These are phyloP conservation scores for Oceanodroma tethys DNA, from an alignment of 2,113 vertebrate species.

Conservation along the genomic window DNA sequence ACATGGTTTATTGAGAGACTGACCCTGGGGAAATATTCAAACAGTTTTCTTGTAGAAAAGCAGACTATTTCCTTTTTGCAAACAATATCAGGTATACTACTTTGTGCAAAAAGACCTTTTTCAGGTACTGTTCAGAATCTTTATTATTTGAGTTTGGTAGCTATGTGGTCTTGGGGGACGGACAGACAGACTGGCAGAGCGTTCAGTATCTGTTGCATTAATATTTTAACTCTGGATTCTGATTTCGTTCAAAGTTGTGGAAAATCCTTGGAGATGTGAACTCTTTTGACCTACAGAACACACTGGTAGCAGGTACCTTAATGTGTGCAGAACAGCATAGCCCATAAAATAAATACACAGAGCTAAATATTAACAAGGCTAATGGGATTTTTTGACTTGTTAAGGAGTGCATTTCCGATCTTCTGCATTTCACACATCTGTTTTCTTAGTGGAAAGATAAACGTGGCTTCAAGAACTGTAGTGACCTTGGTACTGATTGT, in stretches of 20 bases:
- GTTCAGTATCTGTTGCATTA: neutral
- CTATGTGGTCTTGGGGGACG: neutral
- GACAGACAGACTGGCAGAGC: neutral
- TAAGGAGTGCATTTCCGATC: neutral
- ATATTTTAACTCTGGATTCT: neutral
- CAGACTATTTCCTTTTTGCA: neutral
- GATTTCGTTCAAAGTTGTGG: neutral
- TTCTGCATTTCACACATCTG: neutral
- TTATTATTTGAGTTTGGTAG: neutral
- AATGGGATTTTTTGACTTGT: neutral
- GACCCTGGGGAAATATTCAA: neutral
- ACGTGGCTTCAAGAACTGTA: accelerated
- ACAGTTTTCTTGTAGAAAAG: neutral
- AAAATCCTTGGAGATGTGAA: neutral
- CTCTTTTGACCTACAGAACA: neutral
- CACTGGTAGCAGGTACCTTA: neutral
- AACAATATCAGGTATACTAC: neutral
- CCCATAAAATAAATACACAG: neutral
- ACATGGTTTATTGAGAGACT: neutral
- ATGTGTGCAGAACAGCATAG: neutral
- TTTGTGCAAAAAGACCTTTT: neutral
- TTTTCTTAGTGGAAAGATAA: neutral
- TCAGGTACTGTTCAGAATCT: neutral
- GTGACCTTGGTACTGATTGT: neutral
- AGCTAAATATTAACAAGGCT: slow-evolving; percentile 36